Base-by-base conservation (phyloP, 2,888 invertebrate species). In the Parascotia fuliginaria region DNA sequence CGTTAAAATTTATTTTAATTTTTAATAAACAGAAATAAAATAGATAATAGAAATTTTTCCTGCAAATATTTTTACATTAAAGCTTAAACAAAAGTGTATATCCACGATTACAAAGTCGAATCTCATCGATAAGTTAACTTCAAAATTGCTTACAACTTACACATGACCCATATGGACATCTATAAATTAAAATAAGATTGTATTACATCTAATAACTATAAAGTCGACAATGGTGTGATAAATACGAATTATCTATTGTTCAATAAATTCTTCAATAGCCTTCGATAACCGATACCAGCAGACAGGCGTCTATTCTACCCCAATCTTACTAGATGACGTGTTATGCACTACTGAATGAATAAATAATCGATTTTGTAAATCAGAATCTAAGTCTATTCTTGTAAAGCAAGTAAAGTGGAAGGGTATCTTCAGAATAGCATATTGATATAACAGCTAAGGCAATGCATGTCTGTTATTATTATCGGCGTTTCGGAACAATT, bases 241-340 rank as follows among this genome's bases (percentile, higher is more conserved):
- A 41, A 29, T 27, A 32, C 45, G 43, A 51, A 66, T 62, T 60
- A 59, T 66, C 60, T 69, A 57, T 64, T 49, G 52, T 51, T 45
- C 58, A 58, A 72, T 72, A 70, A 70, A 72, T 72, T 53, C 42
- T 42, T 63, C 49, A 48, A 49, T 46, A 42, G 53, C 61, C 33
- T 38, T 43, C 49, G 19, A 56, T 47, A 38, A 48, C 9, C 53
- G 22, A 55, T 47, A 50, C 48, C 54, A 60, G 32, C 63, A 63
- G 57, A 46, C 55, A 58, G 60, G 52, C 61, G 55, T 55, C 65
- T 31, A 46, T 59, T 61, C 59, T 47, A 58, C 52, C 44, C 40
- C 42, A 22, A 38, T 48, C 40, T 48, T 48, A 14, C 15, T 43
- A 37, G 11, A 45, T 39, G 22, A 29, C 11, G 28, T 28, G 33